Conservation (phyloP, 2,888 invertebrate species). For the Diogma glabrata region DNA sequence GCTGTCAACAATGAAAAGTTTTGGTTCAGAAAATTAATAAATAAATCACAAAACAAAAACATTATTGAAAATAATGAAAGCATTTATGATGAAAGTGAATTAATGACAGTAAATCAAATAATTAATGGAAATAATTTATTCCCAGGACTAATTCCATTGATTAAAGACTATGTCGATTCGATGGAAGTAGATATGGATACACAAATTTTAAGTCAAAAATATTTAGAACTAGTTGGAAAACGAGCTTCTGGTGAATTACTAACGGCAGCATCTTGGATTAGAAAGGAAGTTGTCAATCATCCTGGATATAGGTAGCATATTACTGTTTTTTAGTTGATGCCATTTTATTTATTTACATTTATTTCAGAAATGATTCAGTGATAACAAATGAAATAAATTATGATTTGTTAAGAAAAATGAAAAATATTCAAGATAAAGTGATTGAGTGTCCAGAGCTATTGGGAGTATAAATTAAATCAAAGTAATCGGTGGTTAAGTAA, state of each 20-base stretch:
- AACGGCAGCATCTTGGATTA: constrained; percentile 92
- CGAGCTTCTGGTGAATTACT: constrained; percentile 79
- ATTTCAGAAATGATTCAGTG: constrained; percentile 72
- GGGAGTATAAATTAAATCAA: constrained; percentile 60
- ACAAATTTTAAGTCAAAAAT: constrained; percentile 92
- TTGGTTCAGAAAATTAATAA: constrained; percentile 82
- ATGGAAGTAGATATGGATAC: constrained; percentile 99
- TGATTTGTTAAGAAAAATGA: constrained; percentile 69
- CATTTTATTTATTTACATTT: constrained; percentile 19
- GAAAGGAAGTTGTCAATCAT: constrained; percentile 79
- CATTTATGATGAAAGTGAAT: constrained; percentile 45
- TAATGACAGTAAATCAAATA: constrained; percentile 91
- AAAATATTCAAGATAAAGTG: constrained; percentile 59
- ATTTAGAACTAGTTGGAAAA: constrained; percentile 81
- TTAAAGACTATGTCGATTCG: constrained; percentile 84
- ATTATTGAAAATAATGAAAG: constrained; percentile 17
- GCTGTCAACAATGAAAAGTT: constrained; percentile 77
- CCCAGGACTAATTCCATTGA: constrained; percentile 88
- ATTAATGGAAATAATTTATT: constrained; percentile 93
- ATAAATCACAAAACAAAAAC: constrained; percentile 32
- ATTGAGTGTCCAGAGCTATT: constrained; percentile 62
- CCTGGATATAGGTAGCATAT: constrained; percentile 73
- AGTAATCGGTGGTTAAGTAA: too few species aligned
- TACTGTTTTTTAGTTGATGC: constrained; percentile 5
- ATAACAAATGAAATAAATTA: constrained; percentile 83